A percentile compares a stretch with the other conserved stretches of the same genome.
phyloP scores from a whole-genome alignment of 2,113 vertebrate species.

The Mus pahari region DNA sequence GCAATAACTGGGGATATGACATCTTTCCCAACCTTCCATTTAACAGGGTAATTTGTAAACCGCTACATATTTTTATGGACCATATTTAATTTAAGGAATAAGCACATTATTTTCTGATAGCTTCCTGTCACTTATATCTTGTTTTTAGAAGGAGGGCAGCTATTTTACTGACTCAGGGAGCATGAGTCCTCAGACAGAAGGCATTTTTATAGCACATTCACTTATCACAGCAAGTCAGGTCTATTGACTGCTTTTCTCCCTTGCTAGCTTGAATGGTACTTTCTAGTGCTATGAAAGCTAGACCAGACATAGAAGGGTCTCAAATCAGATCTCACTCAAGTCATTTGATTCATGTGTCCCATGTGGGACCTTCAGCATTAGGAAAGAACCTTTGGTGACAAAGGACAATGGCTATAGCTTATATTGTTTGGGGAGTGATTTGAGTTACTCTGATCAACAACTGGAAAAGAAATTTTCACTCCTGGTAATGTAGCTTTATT shows the following conservation, averaged over 20 bases:
- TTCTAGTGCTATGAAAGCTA: neutral
- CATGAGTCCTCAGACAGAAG: neutral
- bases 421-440: neutral
- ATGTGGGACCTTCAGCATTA: neutral
- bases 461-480: neutral
- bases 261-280: neutral
- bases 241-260: neutral
- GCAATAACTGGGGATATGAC: neutral
- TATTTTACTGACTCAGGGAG: constrained; percentile 4
- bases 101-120: constrained; percentile 41
- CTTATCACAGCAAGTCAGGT: neutral
- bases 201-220: neutral
- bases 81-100: constrained; percentile 49
- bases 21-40: neutral
- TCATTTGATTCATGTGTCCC: neutral
- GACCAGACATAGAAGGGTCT: neutral
- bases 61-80: constrained; percentile 46
- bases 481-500: neutral
- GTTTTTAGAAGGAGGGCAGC: constrained; percentile 22
- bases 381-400: neutral
- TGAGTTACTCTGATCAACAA: neutral
- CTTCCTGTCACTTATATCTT: neutral
- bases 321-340: neutral
- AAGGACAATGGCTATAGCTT: neutral
- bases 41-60: neutral